Conservation (phyloP, 2,888 invertebrate genomes). For the Ernsta delagoae region DNA sequence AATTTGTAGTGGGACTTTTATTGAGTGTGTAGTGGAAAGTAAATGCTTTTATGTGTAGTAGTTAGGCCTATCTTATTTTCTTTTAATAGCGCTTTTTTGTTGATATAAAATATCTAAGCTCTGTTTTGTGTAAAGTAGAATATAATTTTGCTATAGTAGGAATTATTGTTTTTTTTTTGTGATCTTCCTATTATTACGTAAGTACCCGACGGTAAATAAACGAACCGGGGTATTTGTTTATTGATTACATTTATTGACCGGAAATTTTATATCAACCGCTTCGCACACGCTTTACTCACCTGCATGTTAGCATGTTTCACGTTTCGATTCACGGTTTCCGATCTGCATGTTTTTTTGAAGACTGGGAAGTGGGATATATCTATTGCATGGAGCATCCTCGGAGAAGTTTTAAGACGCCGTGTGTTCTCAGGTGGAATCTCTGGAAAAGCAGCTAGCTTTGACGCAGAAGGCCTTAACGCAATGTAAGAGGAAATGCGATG, state of each 20-base stretch:
- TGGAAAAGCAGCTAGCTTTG: conserved; percentile 84
- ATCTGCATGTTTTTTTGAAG: conserved; percentile 51
- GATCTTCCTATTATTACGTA: no score
- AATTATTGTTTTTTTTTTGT: not conserved
- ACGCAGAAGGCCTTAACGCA: conserved; percentile 83
- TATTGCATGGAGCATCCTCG: conserved; percentile 60
- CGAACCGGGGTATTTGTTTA: no score
- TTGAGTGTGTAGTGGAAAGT: conserved; percentile 25
- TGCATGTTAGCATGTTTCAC: conserved; percentile 35
- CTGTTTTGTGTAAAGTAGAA: conserved; percentile 47
- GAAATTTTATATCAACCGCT: conserved; percentile 51
- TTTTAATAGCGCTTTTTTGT: conserved; percentile 41
- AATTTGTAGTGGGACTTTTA: conserved; percentile 6
- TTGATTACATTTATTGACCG: not conserved
- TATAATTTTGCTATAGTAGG: conserved; percentile 17
- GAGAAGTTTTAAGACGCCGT: conserved; percentile 70
- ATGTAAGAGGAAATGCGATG: conserved; percentile 81
- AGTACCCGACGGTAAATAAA: not conserved
- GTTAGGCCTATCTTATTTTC: conserved; percentile 18
- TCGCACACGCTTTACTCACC: conserved; percentile 37
- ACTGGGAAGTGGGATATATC: conserved; percentile 50
- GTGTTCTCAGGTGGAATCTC: conserved; percentile 84
- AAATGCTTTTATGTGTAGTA: conserved; percentile 36
- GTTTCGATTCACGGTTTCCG: conserved; percentile 48
- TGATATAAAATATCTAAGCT: conserved; percentile 29